Evolutionary conservation across 2,113 vertebrate species (phyloP), one percentile per base, ranked within the genome.

Genomic region (Girardinichthys multiradiatus): DNA sequence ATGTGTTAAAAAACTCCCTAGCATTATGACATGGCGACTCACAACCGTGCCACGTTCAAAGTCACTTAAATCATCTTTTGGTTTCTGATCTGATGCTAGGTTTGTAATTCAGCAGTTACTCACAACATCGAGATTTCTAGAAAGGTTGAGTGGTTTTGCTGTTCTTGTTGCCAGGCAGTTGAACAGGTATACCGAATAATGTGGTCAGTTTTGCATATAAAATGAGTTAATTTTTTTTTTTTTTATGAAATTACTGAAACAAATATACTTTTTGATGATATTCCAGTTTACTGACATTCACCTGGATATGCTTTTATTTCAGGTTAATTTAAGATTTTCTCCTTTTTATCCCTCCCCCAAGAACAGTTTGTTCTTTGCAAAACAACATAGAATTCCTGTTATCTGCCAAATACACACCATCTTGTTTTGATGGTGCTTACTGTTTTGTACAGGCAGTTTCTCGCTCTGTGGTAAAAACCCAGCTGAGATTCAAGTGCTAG

Each of bases 401-500:
- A 71, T 80, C 73, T 64, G 64, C 70, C 61, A 73, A 79, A 80
- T 73, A 61, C 73, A 68, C 68, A 85, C 57, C 51, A 70, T 68
- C 63, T 67, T 62, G 69, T 65, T 57, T 37, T 59, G 42, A 45
- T 42, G 39, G 39, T 45, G 6, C 42, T 45, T 45, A 45, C 1
- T 17, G 14, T 81, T 86, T 76, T 67, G 54, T 63, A 75, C 59
- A 63, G 57, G 58, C 64, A 62, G 74, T 72, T 17, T 21, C 28
- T 19, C 17, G 19, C 59, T 29, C 8, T 27, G 42, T 27, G 30
- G 28, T n/a, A 71, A 58, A 48, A 57, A 74, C 68, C 58, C 78
- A 79, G 33, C n/a, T 1, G 2, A 29, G 57, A 73, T 85, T 85
- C 65, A 78, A 82, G 74, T 37, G 45, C 48, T 74, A 64, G 57